These are phyloP conservation scores for Argopecten irradians DNA, from an alignment of 1,140 invertebrate species.

Conservation along the genomic window DNA sequence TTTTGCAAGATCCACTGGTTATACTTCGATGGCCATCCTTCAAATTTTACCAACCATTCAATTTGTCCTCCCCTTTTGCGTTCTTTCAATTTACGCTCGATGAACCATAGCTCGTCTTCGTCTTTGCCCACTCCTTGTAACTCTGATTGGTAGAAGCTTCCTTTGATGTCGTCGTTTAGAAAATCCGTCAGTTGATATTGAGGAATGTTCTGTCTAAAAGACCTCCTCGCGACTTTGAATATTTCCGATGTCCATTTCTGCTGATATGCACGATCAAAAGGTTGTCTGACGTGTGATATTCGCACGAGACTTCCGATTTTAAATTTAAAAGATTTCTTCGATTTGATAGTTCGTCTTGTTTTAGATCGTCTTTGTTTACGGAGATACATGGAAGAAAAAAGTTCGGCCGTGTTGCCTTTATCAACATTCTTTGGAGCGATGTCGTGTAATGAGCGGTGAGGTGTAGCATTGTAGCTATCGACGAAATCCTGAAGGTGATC, in stretches of 20 bases:
- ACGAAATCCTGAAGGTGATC: slow-evolving; percentile 36
- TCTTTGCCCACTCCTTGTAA: slow-evolving; percentile 38
- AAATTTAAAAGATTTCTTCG: slow-evolving; percentile 26
- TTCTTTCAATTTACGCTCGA: slow-evolving; percentile 45
- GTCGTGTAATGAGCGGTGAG: slow-evolving; percentile 40
- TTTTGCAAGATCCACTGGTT: slow-evolving; percentile 35
- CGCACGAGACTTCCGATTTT: slow-evolving; percentile 34
- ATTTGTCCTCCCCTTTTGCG: slow-evolving; percentile 32
- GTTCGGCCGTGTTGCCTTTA: slow-evolving; percentile 29
- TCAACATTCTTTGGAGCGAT: slow-evolving; percentile 37
- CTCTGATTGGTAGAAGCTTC: slow-evolving; percentile 42
- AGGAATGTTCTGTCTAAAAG: slow-evolving; percentile 32
- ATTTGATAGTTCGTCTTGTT: background rate
- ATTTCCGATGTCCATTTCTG: slow-evolving; percentile 44
- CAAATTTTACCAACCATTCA: slow-evolving; percentile 46
- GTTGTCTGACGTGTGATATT: slow-evolving; percentile 36
- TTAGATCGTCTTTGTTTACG: slow-evolving; percentile 24
- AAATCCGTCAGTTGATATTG: slow-evolving; percentile 45
- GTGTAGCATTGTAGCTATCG: slow-evolving; percentile 38
- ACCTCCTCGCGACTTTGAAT: slow-evolving; percentile 37
- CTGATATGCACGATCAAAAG: slow-evolving; percentile 40
- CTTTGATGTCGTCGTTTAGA: slow-evolving; percentile 31
- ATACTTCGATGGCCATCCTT: slow-evolving; percentile 51
- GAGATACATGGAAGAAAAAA: slow-evolving; percentile 40
- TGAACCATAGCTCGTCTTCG: slow-evolving; percentile 44